Evolutionary conservation across 2,888 invertebrate species (phyloP).

Genomic region (Callyntrura guangdongensis): DNA sequence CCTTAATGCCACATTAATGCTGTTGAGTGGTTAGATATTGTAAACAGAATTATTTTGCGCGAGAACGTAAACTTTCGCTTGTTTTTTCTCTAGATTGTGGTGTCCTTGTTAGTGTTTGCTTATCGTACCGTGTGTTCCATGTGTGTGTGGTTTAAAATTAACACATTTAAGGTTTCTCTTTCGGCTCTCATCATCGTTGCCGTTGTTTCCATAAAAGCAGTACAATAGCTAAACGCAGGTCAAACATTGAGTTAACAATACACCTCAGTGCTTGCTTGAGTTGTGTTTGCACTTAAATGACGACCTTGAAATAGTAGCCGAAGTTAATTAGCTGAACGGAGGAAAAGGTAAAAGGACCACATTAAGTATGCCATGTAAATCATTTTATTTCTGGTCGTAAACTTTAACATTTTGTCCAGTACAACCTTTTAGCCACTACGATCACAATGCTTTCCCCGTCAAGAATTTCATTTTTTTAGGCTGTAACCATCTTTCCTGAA

Average conservation of each 20-base stretch:
- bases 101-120: conserved; percentile 1
- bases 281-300: not conserved
- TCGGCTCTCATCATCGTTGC: not conserved
- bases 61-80: conserved; percentile 13
- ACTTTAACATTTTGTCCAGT: not conserved
- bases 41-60: not conserved
- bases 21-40: not conserved
- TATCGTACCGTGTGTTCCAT: not conserved
- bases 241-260: not conserved
- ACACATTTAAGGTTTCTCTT: not conserved
- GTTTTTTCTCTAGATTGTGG: not conserved
- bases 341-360: not conserved
- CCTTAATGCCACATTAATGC: not conserved
- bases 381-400: conserved; percentile 13
- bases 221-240: not conserved
- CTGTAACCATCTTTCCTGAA: not conserved
- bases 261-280: not conserved
- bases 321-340: conserved; percentile 10
- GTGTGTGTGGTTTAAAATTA: not conserved
- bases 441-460: not conserved
- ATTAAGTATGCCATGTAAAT: conserved; percentile 32
- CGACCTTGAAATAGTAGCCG: conserved; percentile 27
- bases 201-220: not conserved
- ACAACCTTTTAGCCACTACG: not conserved
- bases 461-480: conserved; percentile 25